phyloP scores from a whole-genome alignment of 2,113 vertebrate genomes.

The Scatophagus argus region DNA sequence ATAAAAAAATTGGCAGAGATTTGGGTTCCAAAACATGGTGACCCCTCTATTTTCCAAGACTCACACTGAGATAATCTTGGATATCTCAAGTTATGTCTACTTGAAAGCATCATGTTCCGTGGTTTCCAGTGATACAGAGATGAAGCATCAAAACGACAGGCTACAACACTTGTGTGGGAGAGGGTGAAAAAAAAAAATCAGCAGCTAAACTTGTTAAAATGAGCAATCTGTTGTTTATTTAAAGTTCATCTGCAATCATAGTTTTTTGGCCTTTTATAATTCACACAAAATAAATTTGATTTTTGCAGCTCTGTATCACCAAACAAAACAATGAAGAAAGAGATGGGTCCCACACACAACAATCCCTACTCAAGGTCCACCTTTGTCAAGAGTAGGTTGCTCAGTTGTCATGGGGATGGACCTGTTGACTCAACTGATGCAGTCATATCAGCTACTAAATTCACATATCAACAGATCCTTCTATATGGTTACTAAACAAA shows the following conservation, averaged over 20 bases:
- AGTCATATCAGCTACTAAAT: not conserved
- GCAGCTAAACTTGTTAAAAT: not conserved
- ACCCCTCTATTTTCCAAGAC: conserved; percentile 44
- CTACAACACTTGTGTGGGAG: not conserved
- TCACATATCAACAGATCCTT: not conserved
- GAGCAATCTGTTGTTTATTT: not conserved
- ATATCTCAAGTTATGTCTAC: conserved; percentile 39
- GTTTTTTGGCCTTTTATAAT: not conserved
- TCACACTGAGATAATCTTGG: conserved; percentile 54
- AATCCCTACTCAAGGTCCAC: not conserved
- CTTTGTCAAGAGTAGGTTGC: not conserved
- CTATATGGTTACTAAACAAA: not conserved
- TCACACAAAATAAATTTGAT: not conserved
- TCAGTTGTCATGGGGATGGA: not conserved
- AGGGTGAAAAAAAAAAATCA: not conserved
- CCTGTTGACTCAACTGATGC: not conserved
- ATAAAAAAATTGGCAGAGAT: conserved; percentile 68
- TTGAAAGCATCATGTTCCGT: conserved; percentile 27
- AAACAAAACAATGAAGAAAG: not conserved
- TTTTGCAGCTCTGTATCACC: not conserved
- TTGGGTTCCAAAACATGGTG: conserved; percentile 40
- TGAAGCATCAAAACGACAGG: not conserved
- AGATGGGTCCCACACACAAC: not conserved
- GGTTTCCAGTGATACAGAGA: not conserved
- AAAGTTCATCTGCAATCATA: not conserved